Evolutionary conservation across 2,113 vertebrate species (phyloP).

Genomic region (Neomonachus schauinslandi): DNA sequence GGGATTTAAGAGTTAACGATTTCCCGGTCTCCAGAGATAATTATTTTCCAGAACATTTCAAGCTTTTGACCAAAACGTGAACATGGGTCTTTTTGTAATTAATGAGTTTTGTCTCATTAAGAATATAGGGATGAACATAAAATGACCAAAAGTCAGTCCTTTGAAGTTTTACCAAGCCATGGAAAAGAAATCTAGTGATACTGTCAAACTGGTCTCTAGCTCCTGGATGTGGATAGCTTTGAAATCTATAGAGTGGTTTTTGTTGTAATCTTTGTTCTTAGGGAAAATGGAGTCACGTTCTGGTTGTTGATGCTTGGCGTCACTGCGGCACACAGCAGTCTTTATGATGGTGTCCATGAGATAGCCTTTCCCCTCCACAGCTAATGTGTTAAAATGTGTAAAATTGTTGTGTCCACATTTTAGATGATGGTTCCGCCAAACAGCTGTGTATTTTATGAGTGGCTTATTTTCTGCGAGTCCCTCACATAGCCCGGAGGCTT

Average conservation of each 20-base stretch:
- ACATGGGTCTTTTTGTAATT: background rate
- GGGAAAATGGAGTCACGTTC: background rate
- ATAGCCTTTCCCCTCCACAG: background rate
- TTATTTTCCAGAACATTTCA: background rate
- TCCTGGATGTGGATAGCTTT: background rate
- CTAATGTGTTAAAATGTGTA: background rate
- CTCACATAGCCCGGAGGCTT: conserved; percentile 47
- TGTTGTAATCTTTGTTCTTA: background rate
- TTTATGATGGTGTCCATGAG: background rate
- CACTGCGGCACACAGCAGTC: background rate
- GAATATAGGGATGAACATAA: background rate
- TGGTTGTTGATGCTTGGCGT: background rate
- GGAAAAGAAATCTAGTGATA: background rate
- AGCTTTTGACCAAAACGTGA: conserved; percentile 51
- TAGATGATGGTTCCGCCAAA: conserved; percentile 57
- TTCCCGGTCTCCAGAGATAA: background rate
- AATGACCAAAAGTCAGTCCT: background rate
- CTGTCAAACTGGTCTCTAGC: background rate
- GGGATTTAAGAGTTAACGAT: conserved; percentile 12
- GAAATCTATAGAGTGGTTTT: background rate
- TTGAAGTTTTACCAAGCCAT: background rate
- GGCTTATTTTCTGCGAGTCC: conserved; percentile 48
- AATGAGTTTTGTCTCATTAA: conserved; percentile 17
- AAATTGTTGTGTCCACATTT: conserved; percentile 44
- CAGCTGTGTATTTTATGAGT: conserved; percentile 63